Conservation (phyloP, 2,888 invertebrate species). For the Hetaerina titia region DNA sequence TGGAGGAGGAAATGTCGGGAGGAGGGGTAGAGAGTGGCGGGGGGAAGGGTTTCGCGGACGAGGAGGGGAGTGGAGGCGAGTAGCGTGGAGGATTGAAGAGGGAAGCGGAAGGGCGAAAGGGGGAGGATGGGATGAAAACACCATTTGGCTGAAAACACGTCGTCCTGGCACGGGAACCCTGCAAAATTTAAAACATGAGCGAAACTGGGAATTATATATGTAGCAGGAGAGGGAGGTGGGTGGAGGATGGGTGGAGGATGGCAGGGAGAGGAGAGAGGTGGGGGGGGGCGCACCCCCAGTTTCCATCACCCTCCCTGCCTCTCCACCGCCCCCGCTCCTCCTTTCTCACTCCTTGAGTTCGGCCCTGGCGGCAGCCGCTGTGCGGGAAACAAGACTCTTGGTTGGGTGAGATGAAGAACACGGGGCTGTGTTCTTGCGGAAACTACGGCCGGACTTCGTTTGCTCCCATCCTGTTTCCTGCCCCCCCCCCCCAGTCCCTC, state of each 20-base stretch:
- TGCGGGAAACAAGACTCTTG: constrained; percentile 55
- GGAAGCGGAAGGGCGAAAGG: not conserved
- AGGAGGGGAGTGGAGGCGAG: not conserved
- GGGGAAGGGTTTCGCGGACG: not conserved
- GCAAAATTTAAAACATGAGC: constrained; percentile 66
- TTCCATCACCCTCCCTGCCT: not conserved
- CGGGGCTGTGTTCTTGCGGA: constrained; percentile 66
- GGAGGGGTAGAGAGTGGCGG: not conserved
- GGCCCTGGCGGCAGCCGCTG: constrained; percentile 55
- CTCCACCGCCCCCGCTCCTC: not conserved
- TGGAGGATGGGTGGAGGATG: not conserved
- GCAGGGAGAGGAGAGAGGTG: not conserved
- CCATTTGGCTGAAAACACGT: constrained; percentile 65
- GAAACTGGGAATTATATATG: constrained; percentile 66
- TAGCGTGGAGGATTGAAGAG: constrained; percentile 1
- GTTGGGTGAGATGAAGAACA: constrained; percentile 59
- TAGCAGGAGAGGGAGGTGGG: not conserved
- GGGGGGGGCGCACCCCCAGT: not conserved
- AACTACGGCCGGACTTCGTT: constrained; percentile 64
- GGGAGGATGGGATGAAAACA: constrained; percentile 53
- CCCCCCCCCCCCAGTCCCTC: not conserved
- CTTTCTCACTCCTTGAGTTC: constrained; percentile 22
- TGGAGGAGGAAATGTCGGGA: constrained; percentile 13
- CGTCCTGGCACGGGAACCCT: constrained; percentile 58
- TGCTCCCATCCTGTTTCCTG: constrained; percentile 51